Evolutionary conservation across 37 sponge, comb jelly and placozoan species (phyloP), one percentile per base, ranked within the genome.

Genomic region (Chondrosia reniformis): DNA sequence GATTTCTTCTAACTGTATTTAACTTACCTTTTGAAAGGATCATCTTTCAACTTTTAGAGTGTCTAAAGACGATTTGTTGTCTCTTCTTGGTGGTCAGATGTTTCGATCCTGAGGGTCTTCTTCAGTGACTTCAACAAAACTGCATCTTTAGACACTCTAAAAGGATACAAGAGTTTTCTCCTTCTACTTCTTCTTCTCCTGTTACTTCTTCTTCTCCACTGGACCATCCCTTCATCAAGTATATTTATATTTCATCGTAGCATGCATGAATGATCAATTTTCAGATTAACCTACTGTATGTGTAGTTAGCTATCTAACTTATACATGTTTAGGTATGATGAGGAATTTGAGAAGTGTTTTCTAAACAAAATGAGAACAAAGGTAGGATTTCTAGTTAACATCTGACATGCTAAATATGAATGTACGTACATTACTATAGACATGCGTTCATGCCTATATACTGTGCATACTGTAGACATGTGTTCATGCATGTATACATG

Each of bases 291-390:
- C n/a, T 4, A 10, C 71, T 75, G 42, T 25, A 19, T 45, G 46
- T 31, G 4, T 28, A n/a, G 19, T 22, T 0, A 21, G 83, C 66
- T n/a, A n/a, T n/a, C n/a, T n/a, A n/a, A n/a, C n/a, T n/a, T n/a
- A n/a, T n/a, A n/a, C n/a, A n/a, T 79, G 39, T 63, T 10, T 31
- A 93, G 93, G 30, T 93, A 85, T 76, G 87, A 93, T 30, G 65
- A 57, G 22, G 89, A 86, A 73, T 93, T 89, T 86, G 74, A 89
- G 33, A 78, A 61, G 30, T 36, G 36, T 13, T 93, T 81, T 76
- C 32, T 88, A 62, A 27, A 58, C 21, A 85, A 85, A 54, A 93
- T 93, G 90, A 85, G 85, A 67, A 33, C 12, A 34, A 91, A 91
- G 88, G 91, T 91, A 80, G 7, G 12, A 30, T 17, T 49, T 15